phyloP scores from a whole-genome alignment of 2,113 vertebrate species.

The Nipponia nippon region DNA sequence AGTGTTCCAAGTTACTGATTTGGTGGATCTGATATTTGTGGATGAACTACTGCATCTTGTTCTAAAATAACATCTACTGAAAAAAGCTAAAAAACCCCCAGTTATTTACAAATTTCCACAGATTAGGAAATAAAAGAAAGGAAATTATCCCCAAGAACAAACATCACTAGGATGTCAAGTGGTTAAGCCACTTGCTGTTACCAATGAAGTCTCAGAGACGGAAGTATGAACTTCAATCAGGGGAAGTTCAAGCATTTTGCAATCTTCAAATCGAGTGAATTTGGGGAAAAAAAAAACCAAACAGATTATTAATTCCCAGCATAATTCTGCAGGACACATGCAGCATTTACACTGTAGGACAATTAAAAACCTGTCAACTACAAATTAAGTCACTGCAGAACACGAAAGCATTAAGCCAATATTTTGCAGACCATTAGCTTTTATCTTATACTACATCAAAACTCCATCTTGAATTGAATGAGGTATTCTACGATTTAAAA shows the following conservation, averaged over 20 bases:
- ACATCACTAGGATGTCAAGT: background rate
- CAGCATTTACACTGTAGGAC: background rate
- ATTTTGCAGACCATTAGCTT: background rate
- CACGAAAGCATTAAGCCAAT: accelerated
- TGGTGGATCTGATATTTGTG: background rate
- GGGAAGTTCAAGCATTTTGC: background rate
- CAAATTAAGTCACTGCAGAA: background rate
- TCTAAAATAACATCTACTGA: background rate
- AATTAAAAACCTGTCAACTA: background rate
- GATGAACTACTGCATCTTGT: background rate
- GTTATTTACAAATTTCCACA: background rate
- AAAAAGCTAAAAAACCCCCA: background rate
- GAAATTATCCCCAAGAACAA: background rate
- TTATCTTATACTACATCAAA: accelerated
- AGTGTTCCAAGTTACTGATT: background rate
- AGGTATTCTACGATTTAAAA: no score
- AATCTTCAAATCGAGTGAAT: background rate
- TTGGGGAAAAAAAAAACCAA: background rate
- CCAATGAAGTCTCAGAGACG: background rate
- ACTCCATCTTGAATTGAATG: background rate
- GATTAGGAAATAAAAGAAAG: background rate
- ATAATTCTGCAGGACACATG: background rate
- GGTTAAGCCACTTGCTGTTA: background rate
- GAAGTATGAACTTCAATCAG: background rate
- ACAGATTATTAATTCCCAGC: background rate